A percentile compares a stretch with the other conserved stretches of the same genome.
Conservation (phyloP, 2,888 invertebrate species). For the Hermaeophaga mercurialis region DNA sequence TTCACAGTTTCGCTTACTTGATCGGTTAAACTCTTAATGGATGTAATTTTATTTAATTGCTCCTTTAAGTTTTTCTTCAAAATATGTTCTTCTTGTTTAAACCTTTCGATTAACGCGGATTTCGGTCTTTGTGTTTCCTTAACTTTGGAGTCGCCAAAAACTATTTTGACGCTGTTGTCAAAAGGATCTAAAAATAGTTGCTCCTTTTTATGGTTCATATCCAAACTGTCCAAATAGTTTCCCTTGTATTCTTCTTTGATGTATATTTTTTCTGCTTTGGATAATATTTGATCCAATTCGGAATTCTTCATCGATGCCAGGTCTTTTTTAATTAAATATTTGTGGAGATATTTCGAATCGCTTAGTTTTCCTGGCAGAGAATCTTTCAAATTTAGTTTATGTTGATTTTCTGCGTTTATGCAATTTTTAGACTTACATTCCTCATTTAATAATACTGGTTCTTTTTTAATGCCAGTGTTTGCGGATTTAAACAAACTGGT, state of each 20-base stretch:
- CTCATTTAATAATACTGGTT: too few relatives aligned
- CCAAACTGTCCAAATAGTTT: background rate
- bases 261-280: background rate
- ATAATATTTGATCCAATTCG: background rate
- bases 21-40: background rate
- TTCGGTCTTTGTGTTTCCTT: background rate
- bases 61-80: background rate
- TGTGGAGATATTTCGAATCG: too few relatives aligned
- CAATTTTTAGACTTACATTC: too few relatives aligned
- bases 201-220: background rate
- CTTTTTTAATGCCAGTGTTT: too few relatives aligned
- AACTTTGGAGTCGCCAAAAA: background rate
- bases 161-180: background rate
- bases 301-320: too few relatives aligned
- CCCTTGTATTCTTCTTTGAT: background rate
- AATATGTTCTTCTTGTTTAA: background rate
- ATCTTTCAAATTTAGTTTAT: too few relatives aligned
- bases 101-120: background rate
- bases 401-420: too few relatives aligned
- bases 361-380: too few relatives aligned
- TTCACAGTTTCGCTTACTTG: background rate
- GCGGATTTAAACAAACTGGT: too few relatives aligned
- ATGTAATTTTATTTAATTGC: background rate
- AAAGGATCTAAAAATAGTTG: background rate
- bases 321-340: background rate